Evolutionary conservation across 2,888 invertebrate species (phyloP), one percentile per base, ranked within the genome.

Genomic region (Pristionchus mayeri): DNA sequence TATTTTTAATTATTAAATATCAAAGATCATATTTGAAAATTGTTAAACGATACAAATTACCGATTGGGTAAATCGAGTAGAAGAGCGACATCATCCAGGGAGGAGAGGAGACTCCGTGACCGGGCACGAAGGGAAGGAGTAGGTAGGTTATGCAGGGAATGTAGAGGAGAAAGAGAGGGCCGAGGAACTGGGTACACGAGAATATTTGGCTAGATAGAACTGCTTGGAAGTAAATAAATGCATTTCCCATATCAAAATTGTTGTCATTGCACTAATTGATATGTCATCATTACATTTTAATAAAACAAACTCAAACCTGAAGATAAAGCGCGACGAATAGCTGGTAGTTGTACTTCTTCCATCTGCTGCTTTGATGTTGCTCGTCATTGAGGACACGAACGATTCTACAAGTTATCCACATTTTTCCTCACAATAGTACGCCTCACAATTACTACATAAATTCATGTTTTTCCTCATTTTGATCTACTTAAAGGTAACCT

Each of bases 121-220:
- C 16, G 13, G 75, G 75, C 16, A 75, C 27, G 34, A 75, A 75
- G 0, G 75, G 75, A 1, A 75, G 48, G 3, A 48, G 24, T 11
- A 75, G 44, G 44, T 21, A n/a, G 75, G 48, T 48, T 21, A 75
- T 48, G 44, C 75, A 75, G 0, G 75, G 75, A 1, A 75, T n/a
- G 75, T 75, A 75, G 40, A 75, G 75, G 24, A 75, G 34, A 24
- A 75, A n/a, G 4, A 44, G 48, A 7, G 75, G 75, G 18, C 44
- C 75, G 44, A 75, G 75, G 24, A 75, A 48, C 75, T 75, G 44
- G n/a, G n/a, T n/a, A n/a, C n/a, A n/a, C n/a, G n/a, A n/a, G n/a
- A n/a, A n/a, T n/a, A n/a, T n/a, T n/a, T n/a, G n/a, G n/a, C n/a
- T n/a, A n/a, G n/a, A n/a, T n/a, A n/a, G n/a, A n/a, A n/a, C n/a